A percentile compares a stretch with the other conserved stretches of the same genome.
Conservation (phyloP, 2,797 vertebrate genomes). For the Chrosomus eos region DNA sequence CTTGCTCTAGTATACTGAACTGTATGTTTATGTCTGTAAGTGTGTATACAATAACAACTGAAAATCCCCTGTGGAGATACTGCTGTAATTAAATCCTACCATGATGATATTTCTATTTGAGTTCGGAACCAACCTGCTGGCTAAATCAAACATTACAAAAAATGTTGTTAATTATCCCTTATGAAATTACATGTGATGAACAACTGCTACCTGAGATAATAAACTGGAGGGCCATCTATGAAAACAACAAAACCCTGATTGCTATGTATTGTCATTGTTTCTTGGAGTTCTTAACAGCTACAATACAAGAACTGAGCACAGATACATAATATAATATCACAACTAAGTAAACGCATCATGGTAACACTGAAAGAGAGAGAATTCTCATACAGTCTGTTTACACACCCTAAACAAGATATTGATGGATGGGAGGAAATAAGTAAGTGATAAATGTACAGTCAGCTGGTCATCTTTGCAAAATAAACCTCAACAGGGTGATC, state of each 20-base stretch:
- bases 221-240: neutral
- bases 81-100: conserved; percentile 15
- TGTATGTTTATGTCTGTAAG: conserved; percentile 17
- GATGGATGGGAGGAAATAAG: neutral
- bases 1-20: conserved; percentile 12
- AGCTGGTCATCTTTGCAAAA: neutral
- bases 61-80: conserved; percentile 25
- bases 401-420: neutral
- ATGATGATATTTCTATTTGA: conserved; percentile 29
- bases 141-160: conserved; percentile 17
- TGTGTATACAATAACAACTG: conserved; percentile 32
- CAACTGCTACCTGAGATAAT: conserved; percentile 21
- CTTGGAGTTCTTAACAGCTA: conserved; percentile 13
- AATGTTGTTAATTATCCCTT: conserved; percentile 8
- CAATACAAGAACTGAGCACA: neutral
- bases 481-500: neutral
- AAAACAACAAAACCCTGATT: conserved; percentile 3
- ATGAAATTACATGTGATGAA: conserved; percentile 17
- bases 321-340: neutral
- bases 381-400: neutral
- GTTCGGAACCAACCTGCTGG: conserved; percentile 6
- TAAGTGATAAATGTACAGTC: neutral
- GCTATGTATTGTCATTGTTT: neutral
- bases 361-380: neutral
- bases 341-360: neutral